phyloP scores from a whole-genome alignment of 2,888 invertebrate species.

The Eupithecia abbreviata region DNA sequence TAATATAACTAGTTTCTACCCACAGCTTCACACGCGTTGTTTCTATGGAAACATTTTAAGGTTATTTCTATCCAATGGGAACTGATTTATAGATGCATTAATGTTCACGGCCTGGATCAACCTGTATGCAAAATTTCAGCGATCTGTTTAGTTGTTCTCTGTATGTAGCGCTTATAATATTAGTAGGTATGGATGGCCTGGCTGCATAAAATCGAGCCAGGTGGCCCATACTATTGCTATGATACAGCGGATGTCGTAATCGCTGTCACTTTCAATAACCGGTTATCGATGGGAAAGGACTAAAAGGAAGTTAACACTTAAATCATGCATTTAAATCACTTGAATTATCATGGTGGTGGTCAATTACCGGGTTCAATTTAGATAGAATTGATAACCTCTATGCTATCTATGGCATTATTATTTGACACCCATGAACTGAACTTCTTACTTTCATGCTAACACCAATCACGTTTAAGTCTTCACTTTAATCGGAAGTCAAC shows the following conservation, averaged over 20 bases:
- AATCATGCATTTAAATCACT: background rate
- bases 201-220: background rate
- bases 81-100: too few species aligned
- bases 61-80: too few species aligned
- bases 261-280: slow-evolving; percentile 36
- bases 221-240: slow-evolving; percentile 12
- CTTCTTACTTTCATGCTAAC: background rate
- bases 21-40: too few species aligned
- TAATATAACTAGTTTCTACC: too few species aligned
- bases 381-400: background rate
- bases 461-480: background rate
- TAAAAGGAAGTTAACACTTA: slow-evolving; percentile 23
- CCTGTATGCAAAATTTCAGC: too few species aligned
- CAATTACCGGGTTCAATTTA: background rate
- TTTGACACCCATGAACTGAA: too few species aligned
- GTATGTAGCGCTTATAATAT: too few species aligned
- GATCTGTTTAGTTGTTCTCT: too few species aligned
- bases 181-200: background rate
- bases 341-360: slow-evolving; percentile 2
- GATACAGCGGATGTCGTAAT: slow-evolving; percentile 27
- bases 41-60: too few species aligned
- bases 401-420: background rate
- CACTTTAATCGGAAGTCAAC: background rate
- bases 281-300: slow-evolving; percentile 28
- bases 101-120: too few species aligned